Evolutionary conservation across 2,113 vertebrate species (phyloP).

Genomic region (Dasyurus viverrinus): DNA sequence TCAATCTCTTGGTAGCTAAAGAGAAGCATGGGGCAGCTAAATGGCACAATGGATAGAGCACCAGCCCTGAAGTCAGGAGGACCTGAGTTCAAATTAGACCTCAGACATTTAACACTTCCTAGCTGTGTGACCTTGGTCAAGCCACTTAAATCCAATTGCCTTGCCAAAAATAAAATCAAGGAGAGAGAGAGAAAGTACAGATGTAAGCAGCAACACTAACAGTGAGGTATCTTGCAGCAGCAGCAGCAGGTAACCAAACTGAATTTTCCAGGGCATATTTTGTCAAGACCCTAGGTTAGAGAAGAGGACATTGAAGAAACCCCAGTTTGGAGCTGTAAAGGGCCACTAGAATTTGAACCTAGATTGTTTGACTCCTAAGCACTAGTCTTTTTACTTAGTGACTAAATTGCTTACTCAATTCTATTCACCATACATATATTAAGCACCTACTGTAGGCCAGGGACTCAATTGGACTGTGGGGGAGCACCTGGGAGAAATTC

Average conservation of each 20-base stretch:
- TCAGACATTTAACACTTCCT: too few relatives aligned
- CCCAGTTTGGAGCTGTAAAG: background rate
- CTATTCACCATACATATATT: background rate
- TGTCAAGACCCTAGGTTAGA: background rate
- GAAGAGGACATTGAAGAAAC: background rate
- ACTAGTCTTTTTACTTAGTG: background rate
- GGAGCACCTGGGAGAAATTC: background rate
- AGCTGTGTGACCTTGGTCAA: too few relatives aligned
- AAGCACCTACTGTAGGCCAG: background rate
- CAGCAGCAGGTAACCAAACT: background rate
- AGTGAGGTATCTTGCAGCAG: background rate
- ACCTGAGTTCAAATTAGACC: too few relatives aligned
- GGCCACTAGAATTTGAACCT: background rate
- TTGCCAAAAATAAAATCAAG: too few relatives aligned
- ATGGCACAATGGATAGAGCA: too few relatives aligned
- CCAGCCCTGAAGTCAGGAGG: too few relatives aligned
- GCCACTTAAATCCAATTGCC: too few relatives aligned
- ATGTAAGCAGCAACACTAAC: background rate
- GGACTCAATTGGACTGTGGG: background rate
- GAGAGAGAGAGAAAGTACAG: background rate
- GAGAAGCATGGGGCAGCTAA: too few relatives aligned
- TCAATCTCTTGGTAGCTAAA: background rate
- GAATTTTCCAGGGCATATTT: background rate
- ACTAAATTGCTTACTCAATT: background rate
- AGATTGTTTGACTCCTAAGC: background rate